phyloP scores from a whole-genome alignment of 2,888 invertebrate species.

The Frankliniella fusca region DNA sequence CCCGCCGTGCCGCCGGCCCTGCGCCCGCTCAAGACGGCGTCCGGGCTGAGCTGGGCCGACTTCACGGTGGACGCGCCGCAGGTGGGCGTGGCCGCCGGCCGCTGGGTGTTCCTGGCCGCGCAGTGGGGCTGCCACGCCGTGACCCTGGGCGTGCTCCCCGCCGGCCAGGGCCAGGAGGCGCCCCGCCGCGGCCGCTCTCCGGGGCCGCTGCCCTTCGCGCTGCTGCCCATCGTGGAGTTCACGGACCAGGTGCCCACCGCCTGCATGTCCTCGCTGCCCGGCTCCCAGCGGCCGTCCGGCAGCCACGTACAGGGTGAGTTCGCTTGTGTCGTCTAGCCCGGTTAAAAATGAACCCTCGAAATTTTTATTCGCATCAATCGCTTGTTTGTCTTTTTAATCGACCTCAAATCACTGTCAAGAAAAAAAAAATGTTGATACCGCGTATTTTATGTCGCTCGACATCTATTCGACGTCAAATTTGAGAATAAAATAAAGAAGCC shows the following conservation, averaged over 20 bases:
- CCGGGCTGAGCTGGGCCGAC: constrained; percentile 70
- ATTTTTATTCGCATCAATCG: no score
- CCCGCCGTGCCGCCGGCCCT: constrained; percentile 63
- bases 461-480: no score
- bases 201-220: constrained; percentile 60
- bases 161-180: constrained; percentile 50
- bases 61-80: constrained; percentile 52
- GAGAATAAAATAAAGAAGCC: no score
- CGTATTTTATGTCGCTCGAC: no score
- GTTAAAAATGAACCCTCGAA: no score
- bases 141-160: constrained; percentile 63
- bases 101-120: constrained; percentile 70
- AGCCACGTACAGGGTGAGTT: constrained; percentile 63
- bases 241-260: constrained; percentile 70
- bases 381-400: no score
- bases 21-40: constrained; percentile 65
- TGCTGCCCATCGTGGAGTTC: constrained; percentile 75
- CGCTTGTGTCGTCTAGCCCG: no score
- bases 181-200: constrained; percentile 43
- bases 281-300: constrained; percentile 49
- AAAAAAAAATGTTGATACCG: no score
- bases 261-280: constrained; percentile 50
- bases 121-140: constrained; percentile 62
- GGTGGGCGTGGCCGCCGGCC: constrained; percentile 59
- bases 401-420: no score